Evolutionary conservation across 2,888 invertebrate genomes (phyloP).

Genomic region (Heteromurus nitidus): DNA sequence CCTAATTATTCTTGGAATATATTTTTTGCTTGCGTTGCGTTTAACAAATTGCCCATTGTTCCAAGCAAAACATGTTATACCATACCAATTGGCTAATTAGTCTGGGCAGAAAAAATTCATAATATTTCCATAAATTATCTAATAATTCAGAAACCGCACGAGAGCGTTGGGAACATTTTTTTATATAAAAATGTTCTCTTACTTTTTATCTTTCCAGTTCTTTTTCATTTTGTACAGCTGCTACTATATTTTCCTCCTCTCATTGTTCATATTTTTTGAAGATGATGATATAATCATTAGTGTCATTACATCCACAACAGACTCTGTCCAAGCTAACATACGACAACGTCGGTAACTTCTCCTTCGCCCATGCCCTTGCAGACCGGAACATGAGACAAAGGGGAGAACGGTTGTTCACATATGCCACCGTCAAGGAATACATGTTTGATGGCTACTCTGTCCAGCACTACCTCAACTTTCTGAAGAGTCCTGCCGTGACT

Average conservation of each 20-base stretch:
- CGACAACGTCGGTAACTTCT: conserved; percentile 67
- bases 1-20: too few relatives aligned
- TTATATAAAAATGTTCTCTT: too few relatives aligned
- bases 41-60: too few relatives aligned
- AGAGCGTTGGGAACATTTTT: too few relatives aligned
- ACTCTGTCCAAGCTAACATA: conserved; percentile 65
- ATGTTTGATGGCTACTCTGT: conserved; percentile 73
- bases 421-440: conserved; percentile 71
- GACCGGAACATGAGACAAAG: conserved; percentile 71
- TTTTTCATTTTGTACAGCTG: background rate
- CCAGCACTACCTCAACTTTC: conserved; percentile 70
- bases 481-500: conserved; percentile 68
- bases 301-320: too few relatives aligned
- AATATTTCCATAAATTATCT: too few relatives aligned
- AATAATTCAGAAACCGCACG: too few relatives aligned
- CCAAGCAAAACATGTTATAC: too few relatives aligned
- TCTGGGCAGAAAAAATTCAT: too few relatives aligned
- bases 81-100: too few relatives aligned
- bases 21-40: too few relatives aligned
- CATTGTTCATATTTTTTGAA: background rate
- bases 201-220: background rate
- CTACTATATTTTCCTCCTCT: background rate
- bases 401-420: conserved; percentile 71
- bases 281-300: too few relatives aligned
- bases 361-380: conserved; percentile 69